Base-by-base conservation (phyloP, 2,888 invertebrate genomes). In the Tinea pellionella region DNA sequence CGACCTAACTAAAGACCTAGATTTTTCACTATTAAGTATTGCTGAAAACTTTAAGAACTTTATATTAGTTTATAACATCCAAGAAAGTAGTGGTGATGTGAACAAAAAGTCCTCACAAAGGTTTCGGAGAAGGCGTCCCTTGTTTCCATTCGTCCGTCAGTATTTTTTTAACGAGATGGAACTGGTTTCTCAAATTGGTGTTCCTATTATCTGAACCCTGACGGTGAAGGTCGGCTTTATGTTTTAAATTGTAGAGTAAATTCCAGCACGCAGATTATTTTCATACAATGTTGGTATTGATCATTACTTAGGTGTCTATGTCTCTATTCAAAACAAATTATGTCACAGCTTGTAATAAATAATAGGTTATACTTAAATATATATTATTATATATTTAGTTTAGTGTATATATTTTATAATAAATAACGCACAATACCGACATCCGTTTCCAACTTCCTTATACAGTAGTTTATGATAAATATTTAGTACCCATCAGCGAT, bases 141-240 rank as follows among this genome's bases (percentile, higher is more conserved):
- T 16, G 77, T 75, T 75, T 79, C 76, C 73, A 77, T 76, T 74
- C 73, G 75, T 68, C 68, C 69, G 71, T 67, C 70, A 71, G 66
- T 73, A 73, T 80, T 72, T 73, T 84, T 83, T 84, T 77, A 76
- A 69, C 68, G 65, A 64, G 63, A 13, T 70, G 70, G 72, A 85
- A 86, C 85, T 78, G 83, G 86, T 87, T 86, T 74, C 67, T 74
- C 67, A 84, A 86, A 85, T 85, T 84, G 80, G 75, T 80, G 73
- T 80, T 77, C 81, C 81, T 84, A 86, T 86, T 86, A 87, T 85
- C 82, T 77, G 78, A 68, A 72, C 76, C 74, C 77, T 71, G 72
- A 68, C 75, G 73, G 73, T 73, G 82, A 85, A 85, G 85, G 86
- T 81, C 84, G 80, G 70, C 74, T 72, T 77, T 78, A 78, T 75